Evolutionary conservation across 1,140 invertebrate genomes (phyloP), one percentile per base, ranked within the genome.

Genomic region (Nilaparvata lugens): DNA sequence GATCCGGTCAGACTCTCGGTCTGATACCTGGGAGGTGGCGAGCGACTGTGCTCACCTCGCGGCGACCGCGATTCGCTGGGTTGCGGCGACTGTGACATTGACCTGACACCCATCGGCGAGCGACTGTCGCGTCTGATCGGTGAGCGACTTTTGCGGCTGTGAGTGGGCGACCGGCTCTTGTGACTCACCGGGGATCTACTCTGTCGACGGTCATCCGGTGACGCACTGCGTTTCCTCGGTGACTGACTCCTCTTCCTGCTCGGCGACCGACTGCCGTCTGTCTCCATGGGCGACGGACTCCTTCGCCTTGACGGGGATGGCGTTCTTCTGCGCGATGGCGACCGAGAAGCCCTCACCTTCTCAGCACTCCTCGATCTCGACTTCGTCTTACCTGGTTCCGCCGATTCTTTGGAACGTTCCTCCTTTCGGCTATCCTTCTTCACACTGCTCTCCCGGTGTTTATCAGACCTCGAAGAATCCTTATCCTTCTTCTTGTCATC

Each of bases 401-500:
- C 6, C 21, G 52, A 56, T 31, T 40, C 42, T 9, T 56, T 24
- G 9, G 28, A 6, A n/a, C n/a, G 18, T 13, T 13, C 13, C 40
- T 40, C 38, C 23, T n/a, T 16, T 13, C 58, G 25, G 16, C 58
- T 56, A 16, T 40, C 31, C 16, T 25, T 25, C 23, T 56, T 23
- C 18, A 56, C 14, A 38, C 24, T 56, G 19, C 38, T 14, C 28
- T 28, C 14, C 4, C 16, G 18, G 11, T 28, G 19, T 48, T 25
- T 35, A 38, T 16, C 19, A 2, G 54, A 56, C 11, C 58, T 56
- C 9, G 58, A 31, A 21, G 53, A 54, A 1, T 48, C 52, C 54
- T 60, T 61, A 18, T 56, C 53, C 19, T 57, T 56, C 31, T 55
- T 58, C 13, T 65, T 59, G 58, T 68, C 68, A 35, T 73, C 69